Evolutionary conservation across 2,888 invertebrate genomes (phyloP), one percentile per base, ranked within the genome.

Genomic region (Scrobipalpa costella): DNA sequence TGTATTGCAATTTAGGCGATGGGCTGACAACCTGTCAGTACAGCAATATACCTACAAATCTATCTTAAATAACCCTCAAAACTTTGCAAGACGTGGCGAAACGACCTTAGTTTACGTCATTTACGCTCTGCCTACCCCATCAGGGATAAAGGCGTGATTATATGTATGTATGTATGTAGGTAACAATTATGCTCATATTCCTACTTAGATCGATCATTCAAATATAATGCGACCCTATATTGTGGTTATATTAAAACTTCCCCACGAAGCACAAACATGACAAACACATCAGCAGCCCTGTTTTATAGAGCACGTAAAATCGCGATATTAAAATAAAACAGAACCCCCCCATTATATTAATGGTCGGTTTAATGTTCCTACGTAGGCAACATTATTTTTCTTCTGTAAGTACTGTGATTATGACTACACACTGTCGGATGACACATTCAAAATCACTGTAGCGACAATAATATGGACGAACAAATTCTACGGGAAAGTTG

Each of bases 321-420:
- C 71, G 74, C 72, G 74, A 60, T 63, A 63, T 64, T 69, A 70
- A 68, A 71, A 74, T 74, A 73, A 73, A 82, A 85, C 83, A 85
- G 68, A 78, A 68, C 69, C 73, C 73, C 67, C 76, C 78, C 85
- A 86, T 86, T 85, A 86, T 70, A 79, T 80, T 83, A 83, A 85
- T 84, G 81, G 81, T 68, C 66, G 58, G 71, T 80, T 77, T 81
- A 80, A 83, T 80, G 82, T 75, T 47, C 47, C 60, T 67, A 65
- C 68, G 64, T 68, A 67, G 65, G 69, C 66, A 67, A 66, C 69
- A 67, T 68, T 65, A 69, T 63, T 63, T 55, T 61, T 65, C 58
- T 68, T 63, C 40, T 47, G 38, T 34, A 11, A 11, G 9, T 27
- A 11, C 15, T 57, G 27, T 27, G 55, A n/a, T 57, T 57, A 57